Conservation (phyloP, 2,113 vertebrate genomes). For the Hucho hucho region DNA sequence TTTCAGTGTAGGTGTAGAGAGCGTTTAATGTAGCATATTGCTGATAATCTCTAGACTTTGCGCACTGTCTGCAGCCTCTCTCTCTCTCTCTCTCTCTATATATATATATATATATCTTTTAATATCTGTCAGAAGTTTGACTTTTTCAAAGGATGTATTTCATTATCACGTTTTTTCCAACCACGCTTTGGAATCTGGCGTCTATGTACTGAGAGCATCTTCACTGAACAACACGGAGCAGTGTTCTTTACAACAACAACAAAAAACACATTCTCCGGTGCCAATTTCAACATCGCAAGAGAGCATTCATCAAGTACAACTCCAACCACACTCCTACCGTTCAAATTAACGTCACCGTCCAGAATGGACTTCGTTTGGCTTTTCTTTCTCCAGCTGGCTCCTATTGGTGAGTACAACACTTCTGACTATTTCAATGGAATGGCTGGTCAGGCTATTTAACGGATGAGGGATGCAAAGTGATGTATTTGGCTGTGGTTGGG, state of each 20-base stretch:
- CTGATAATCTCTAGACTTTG: slow-evolving; percentile 15
- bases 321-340: slow-evolving; percentile 30
- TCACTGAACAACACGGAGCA: slow-evolving; percentile 5
- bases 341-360: slow-evolving; percentile 45
- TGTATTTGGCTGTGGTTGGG: too few species aligned
- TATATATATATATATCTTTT: background rate
- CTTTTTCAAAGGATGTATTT: slow-evolving; percentile 46
- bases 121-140: slow-evolving; percentile 51
- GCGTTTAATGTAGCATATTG: background rate
- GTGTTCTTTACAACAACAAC: slow-evolving; percentile 45
- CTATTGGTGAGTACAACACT: slow-evolving; percentile 63
- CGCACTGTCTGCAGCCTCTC: slow-evolving; percentile 21
- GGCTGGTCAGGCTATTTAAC: background rate
- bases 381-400: slow-evolving; percentile 67
- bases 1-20: slow-evolving; percentile 21
- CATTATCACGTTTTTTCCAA: slow-evolving; percentile 35
- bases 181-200: slow-evolving; percentile 49
- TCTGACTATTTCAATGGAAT: background rate
- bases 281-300: slow-evolving; percentile 36
- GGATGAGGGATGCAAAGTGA: background rate
- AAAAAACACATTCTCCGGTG: slow-evolving; percentile 34
- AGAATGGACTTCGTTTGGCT: slow-evolving; percentile 68
- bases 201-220: slow-evolving; percentile 45
- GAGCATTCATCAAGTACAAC: slow-evolving; percentile 42
- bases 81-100: background rate